These are phyloP conservation scores for Propithecus deckenii DNA, from an alignment of 2,797 vertebrate species.

Conservation along the genomic window DNA sequence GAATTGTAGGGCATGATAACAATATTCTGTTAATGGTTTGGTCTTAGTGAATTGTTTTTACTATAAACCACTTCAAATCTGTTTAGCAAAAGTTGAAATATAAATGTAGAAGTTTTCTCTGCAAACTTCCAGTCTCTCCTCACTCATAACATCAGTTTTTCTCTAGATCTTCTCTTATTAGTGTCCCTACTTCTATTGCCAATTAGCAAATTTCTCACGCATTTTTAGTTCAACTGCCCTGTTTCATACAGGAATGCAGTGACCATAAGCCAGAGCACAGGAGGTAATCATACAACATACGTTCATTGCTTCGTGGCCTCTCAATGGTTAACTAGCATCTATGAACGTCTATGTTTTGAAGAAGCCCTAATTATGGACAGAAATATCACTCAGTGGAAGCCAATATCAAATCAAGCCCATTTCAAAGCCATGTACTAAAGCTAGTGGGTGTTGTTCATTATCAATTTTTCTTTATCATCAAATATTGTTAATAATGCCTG, in stretches of 20 bases:
- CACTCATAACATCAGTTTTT: background rate
- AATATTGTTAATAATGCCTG: background rate
- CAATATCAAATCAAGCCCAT: background rate
- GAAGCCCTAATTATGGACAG: background rate
- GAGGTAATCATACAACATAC: background rate
- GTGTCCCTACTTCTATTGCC: background rate
- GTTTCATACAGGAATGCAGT: background rate
- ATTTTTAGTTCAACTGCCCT: background rate
- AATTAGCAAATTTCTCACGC: background rate
- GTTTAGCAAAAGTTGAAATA: slow-evolving; percentile 17
- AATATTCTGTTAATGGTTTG: background rate
- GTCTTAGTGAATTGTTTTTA: slow-evolving; percentile 2
- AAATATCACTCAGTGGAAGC: background rate
- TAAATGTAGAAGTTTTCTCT: background rate
- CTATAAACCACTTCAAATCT: background rate
- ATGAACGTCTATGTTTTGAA: background rate
- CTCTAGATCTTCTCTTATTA: background rate
- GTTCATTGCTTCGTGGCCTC: background rate
- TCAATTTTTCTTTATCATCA: background rate
- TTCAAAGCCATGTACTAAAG: background rate
- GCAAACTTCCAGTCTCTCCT: background rate
- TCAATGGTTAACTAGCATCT: background rate
- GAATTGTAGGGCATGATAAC: background rate
- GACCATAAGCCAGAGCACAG: background rate
- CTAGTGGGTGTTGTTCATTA: background rate